Evolutionary conservation across 2,888 invertebrate genomes (phyloP).

Genomic region (Diogma glabrata): DNA sequence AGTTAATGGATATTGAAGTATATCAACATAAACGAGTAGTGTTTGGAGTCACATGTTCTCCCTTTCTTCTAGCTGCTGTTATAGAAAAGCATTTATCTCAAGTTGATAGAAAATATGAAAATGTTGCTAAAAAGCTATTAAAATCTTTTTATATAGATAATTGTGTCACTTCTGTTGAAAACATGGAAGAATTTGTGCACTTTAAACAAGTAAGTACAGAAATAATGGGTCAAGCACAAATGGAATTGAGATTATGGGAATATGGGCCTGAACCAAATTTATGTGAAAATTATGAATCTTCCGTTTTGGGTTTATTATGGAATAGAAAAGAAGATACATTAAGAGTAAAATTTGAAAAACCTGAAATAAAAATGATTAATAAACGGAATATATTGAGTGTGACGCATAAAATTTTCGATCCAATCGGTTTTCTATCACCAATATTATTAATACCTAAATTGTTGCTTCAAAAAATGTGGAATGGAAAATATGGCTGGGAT

Average conservation of each 20-base stretch:
- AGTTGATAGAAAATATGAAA: too few species aligned
- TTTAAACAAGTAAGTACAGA: too few species aligned
- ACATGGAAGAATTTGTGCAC: neutral
- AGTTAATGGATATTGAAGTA: neutral
- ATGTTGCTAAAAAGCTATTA: neutral
- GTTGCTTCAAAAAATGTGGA: neutral
- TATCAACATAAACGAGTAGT: neutral
- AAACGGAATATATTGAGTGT: neutral
- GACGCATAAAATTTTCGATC: neutral
- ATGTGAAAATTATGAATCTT: neutral
- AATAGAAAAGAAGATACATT: neutral
- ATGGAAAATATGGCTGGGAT: conserved; percentile 3
- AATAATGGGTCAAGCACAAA: too few species aligned
- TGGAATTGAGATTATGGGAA: neutral
- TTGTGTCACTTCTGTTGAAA: neutral
- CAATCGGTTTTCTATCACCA: neutral
- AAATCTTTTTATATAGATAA: conserved; percentile 7
- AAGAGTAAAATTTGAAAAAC: too few species aligned
- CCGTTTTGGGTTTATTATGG: neutral
- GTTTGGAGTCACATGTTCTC: conserved; percentile 4
- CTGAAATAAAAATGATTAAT: too few species aligned
- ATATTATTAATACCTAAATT: neutral
- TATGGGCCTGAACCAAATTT: neutral
- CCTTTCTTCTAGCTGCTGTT: neutral
- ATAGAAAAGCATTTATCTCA: neutral